These are phyloP conservation scores for Lethenteron camtschaticum DNA, from an alignment of 2,113 vertebrate genomes.

Conservation along the genomic window DNA sequence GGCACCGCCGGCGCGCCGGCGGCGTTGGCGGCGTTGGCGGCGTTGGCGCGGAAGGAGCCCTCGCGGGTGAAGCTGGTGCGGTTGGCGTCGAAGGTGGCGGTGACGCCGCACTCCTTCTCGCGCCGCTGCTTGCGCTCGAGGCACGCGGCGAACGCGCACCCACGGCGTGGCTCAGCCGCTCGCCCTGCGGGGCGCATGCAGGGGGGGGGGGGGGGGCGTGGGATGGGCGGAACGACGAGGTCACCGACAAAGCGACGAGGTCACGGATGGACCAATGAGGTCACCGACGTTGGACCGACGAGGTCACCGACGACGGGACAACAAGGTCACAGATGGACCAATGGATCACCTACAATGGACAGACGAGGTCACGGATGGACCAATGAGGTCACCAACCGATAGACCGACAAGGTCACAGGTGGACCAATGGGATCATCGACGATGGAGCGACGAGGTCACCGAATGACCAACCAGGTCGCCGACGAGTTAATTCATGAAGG, in stretches of 20 bases:
- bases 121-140: constrained; percentile 62
- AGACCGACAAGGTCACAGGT: no score
- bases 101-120: constrained; percentile 73
- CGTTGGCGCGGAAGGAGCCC: constrained; percentile 57
- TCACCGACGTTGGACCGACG: no score
- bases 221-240: not conserved
- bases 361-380: no score
- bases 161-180: constrained; percentile 62
- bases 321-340: no score
- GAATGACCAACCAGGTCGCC: no score
- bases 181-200: constrained; percentile 25
- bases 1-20: not conserved
- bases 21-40: constrained; percentile 15
- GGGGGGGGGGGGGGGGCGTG: not conserved
- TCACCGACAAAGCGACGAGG: not conserved
- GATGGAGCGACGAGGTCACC: no score
- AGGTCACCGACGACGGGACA: no score
- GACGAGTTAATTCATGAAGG: no score
- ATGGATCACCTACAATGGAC: no score
- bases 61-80: constrained; percentile 65
- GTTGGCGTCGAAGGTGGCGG: constrained; percentile 56
- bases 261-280: no score
- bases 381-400: no score
- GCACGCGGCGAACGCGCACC: constrained; percentile 74
- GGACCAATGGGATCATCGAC: no score